phyloP scores from a whole-genome alignment of 2,888 invertebrate species.

The Galerucella nymphaeae region DNA sequence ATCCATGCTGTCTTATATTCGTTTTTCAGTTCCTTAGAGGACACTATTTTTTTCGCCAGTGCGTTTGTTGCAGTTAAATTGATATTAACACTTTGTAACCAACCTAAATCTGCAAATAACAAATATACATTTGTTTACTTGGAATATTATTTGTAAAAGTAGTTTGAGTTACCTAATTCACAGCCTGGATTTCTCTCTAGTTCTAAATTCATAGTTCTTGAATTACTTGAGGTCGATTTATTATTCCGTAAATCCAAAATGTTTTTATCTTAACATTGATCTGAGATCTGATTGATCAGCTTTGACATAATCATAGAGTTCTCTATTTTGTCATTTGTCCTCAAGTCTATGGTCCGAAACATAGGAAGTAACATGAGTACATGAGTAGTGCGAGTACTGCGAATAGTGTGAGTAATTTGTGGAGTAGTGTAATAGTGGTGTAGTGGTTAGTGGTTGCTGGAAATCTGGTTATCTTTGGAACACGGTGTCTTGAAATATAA shows the following conservation, averaged over 20 bases:
- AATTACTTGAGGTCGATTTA: neutral
- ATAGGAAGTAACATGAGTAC: too few relatives aligned
- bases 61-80: constrained; percentile 71
- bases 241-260: neutral
- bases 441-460: too few relatives aligned
- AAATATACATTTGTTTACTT: neutral
- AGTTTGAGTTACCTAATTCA: constrained; percentile 55
- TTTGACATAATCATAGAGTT: too few relatives aligned
- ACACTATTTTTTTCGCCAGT: constrained; percentile 66
- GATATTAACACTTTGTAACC: constrained; percentile 67
- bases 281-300: too few relatives aligned
- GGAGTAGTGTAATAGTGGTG: too few relatives aligned
- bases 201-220: constrained; percentile 17
- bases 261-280: neutral
- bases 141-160: constrained; percentile 4
- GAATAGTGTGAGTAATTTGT: too few relatives aligned
- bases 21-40: constrained; percentile 62
- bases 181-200: constrained; percentile 58
- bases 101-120: constrained; percentile 63
- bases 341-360: too few relatives aligned
- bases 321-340: too few relatives aligned
- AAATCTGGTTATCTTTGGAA: too few relatives aligned
- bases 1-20: constrained; percentile 77
- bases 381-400: too few relatives aligned
- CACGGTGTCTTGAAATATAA: too few relatives aligned